Percentiles rank a stretch among this genome's conserved stretches.
These are phyloP conservation scores for Holothuria leucospilota DNA, from an alignment of 53 echinoderm and acorn worm species.

Conservation along the genomic window DNA sequence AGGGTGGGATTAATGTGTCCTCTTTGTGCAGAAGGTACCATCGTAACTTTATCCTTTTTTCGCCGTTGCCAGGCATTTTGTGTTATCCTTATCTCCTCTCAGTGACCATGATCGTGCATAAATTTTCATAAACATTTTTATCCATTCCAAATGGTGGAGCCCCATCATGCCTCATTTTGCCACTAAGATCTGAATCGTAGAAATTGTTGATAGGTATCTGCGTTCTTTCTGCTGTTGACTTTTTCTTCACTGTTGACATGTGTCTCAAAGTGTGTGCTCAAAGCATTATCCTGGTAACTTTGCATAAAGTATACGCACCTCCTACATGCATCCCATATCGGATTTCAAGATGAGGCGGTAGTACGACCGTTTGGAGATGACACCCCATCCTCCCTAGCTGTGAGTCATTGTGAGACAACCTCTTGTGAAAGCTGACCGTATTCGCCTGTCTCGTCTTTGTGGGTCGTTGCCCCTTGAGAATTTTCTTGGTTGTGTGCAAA, in stretches of 20 bases:
- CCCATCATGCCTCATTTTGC: too few relatives aligned
- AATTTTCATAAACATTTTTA: too few relatives aligned
- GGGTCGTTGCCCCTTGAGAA: constrained; percentile 37
- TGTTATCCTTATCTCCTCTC: too few relatives aligned
- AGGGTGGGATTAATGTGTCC: too few relatives aligned
- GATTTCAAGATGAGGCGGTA: constrained; percentile 26
- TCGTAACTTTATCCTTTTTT: too few relatives aligned
- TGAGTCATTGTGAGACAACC: constrained; percentile 29
- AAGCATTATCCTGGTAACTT: constrained; percentile 9
- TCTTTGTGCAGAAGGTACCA: too few relatives aligned
- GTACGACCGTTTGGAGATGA: constrained; percentile 11
- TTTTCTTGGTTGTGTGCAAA: neutral
- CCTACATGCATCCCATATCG: constrained; percentile 7
- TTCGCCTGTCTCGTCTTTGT: neutral
- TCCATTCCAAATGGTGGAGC: too few relatives aligned
- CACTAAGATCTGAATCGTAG: too few relatives aligned
- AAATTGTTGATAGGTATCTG: too few relatives aligned
- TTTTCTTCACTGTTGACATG: constrained; percentile 7
- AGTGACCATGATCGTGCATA: too few relatives aligned
- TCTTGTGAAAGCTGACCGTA: too few relatives aligned
- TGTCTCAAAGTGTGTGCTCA: neutral
- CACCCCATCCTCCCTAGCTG: constrained; percentile 39
- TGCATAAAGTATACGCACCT: constrained; percentile 28
- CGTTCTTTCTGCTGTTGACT: neutral
- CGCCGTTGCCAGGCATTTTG: too few relatives aligned